Percentiles rank a stretch among this genome's conserved stretches.
These are phyloP conservation scores for Alca torda DNA, from an alignment of 2,797 vertebrate species.

Conservation along the genomic window DNA sequence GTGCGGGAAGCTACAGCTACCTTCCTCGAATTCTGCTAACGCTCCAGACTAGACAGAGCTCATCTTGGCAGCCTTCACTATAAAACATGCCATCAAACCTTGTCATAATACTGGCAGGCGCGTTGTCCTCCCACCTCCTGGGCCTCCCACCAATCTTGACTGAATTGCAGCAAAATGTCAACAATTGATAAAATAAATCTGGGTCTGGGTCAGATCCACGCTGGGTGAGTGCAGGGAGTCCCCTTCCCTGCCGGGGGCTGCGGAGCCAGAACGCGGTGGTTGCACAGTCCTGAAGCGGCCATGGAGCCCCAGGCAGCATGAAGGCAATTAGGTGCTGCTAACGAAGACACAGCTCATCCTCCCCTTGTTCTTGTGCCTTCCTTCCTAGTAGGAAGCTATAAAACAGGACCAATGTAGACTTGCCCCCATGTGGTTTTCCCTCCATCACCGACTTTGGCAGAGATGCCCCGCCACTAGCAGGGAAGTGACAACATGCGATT, in stretches of 20 bases:
- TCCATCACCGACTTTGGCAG: background rate
- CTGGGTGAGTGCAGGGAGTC: background rate
- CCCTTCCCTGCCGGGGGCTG: background rate
- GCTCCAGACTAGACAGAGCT: slow-evolving; percentile 36
- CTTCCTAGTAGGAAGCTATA: background rate
- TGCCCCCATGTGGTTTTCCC: background rate
- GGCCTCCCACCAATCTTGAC: background rate
- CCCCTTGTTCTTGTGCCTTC: background rate
- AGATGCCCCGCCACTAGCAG: background rate
- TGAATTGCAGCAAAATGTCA: background rate
- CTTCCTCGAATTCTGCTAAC: background rate
- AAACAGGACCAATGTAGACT: background rate
- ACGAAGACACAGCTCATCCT: background rate
- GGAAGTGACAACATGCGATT: fast-evolving
- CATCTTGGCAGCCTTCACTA: slow-evolving; percentile 23
- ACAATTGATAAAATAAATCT: background rate
- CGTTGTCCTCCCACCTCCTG: background rate
- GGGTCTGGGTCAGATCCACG: background rate
- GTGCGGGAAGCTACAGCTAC: background rate
- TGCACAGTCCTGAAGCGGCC: background rate
- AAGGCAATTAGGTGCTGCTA: background rate
- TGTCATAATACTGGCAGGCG: slow-evolving; percentile 33
- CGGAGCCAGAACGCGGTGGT: fast-evolving
- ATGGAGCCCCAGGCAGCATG: fast-evolving
- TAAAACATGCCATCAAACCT: slow-evolving; percentile 24